Conservation (phyloP, 2,113 vertebrate species). For the Myotis lucifugus region DNA sequence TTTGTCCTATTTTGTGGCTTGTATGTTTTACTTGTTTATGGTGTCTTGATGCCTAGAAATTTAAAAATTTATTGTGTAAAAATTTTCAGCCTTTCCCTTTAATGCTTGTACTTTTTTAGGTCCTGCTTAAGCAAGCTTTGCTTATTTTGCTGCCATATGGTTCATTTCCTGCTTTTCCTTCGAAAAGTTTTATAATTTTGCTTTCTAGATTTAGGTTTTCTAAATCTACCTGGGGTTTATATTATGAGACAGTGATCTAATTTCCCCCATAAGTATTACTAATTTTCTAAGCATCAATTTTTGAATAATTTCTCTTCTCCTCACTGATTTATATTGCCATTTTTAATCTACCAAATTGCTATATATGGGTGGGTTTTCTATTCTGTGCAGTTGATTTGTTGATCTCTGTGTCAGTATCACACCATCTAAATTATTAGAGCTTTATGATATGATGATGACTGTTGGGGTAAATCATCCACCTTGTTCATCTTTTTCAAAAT, state of each 20-base stretch:
- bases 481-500: constrained; percentile 30
- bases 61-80: constrained; percentile 20
- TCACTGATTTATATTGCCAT: neutral
- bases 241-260: neutral
- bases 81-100: neutral
- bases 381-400: constrained; percentile 30
- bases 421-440: neutral
- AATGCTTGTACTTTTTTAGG: neutral
- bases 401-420: neutral
- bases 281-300: neutral
- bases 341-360: neutral
- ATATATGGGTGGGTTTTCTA: neutral
- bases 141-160: neutral
- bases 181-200: constrained; percentile 39
- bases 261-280: neutral
- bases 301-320: constrained; percentile 33
- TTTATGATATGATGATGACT: neutral
- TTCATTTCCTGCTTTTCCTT: constrained; percentile 13
- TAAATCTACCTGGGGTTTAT: constrained; percentile 19
- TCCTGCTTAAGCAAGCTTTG: constrained; percentile 42
- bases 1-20: neutral
- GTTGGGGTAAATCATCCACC: neutral
- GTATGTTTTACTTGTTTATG: neutral
- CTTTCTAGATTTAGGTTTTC: neutral
- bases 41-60: neutral